Evolutionary conservation across 2,888 invertebrate genomes (phyloP).

Genomic region (Ernsta delagoae): DNA sequence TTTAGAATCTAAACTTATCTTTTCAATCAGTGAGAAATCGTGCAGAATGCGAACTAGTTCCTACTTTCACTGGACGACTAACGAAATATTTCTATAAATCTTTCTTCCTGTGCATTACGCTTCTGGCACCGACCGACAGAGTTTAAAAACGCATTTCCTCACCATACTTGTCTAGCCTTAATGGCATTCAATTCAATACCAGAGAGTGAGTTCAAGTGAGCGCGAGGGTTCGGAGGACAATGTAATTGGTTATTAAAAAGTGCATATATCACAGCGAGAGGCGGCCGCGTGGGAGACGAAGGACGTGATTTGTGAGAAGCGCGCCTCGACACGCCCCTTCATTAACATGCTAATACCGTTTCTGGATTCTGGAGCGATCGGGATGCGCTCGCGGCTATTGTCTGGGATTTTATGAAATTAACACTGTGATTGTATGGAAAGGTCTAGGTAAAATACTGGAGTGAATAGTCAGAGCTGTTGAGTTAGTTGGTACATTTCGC

Average conservation of each 20-base stretch:
- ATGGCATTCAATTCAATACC: constrained; percentile 25
- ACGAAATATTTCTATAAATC: too few species aligned
- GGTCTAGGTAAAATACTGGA: not conserved
- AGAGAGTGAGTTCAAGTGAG: constrained; percentile 14
- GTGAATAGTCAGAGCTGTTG: not conserved
- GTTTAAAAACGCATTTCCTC: not conserved
- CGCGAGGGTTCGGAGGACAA: too few species aligned
- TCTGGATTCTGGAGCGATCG: constrained; percentile 65
- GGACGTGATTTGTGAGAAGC: constrained; percentile 67
- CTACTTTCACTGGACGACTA: too few species aligned
- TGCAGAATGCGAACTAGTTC: too few species aligned
- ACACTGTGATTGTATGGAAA: constrained; percentile 35
- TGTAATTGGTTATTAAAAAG: constrained; percentile 81
- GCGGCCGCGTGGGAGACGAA: constrained; percentile 59
- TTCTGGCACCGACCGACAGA: too few species aligned
- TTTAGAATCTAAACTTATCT: too few species aligned
- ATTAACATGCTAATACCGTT: constrained; percentile 80
- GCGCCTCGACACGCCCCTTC: constrained; percentile 68
- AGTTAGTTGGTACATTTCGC: not conserved
- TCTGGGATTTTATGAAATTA: constrained; percentile 41
- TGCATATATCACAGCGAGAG: too few species aligned
- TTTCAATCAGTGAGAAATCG: too few species aligned
- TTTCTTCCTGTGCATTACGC: too few species aligned
- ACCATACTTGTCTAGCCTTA: constrained; percentile 11
- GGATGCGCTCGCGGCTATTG: constrained; percentile 48